These are phyloP conservation scores for Neodiprion fabricii DNA, from an alignment of 1,140 invertebrate species.

Conservation along the genomic window DNA sequence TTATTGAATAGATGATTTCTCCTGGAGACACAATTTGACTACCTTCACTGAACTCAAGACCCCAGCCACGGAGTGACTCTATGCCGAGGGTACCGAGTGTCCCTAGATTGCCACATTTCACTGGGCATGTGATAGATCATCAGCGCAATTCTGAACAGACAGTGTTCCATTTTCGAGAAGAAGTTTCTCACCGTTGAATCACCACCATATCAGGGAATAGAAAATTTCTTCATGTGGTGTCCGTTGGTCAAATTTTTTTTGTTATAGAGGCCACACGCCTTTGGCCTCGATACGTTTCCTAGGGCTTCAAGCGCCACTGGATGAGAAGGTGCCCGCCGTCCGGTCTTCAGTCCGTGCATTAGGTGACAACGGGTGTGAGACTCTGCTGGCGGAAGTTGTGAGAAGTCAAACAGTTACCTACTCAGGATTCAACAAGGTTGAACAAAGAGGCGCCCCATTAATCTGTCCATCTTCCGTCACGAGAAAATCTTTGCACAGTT, in stretches of 20 bases:
- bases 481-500: too few relatives aligned
- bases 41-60: background rate
- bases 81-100: too few relatives aligned
- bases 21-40: conserved; percentile 4
- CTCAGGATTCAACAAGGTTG: background rate
- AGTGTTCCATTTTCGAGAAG: too few relatives aligned
- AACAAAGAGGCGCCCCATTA: background rate
- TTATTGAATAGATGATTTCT: conserved; percentile 6
- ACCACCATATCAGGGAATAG: background rate
- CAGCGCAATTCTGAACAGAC: too few relatives aligned
- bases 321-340: background rate
- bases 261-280: too few relatives aligned
- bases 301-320: background rate
- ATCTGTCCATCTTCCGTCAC: background rate
- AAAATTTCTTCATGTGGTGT: too few relatives aligned
- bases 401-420: background rate
- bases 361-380: background rate
- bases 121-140: too few relatives aligned
- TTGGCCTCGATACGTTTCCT: background rate
- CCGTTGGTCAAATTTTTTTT: too few relatives aligned
- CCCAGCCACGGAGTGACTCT: background rate
- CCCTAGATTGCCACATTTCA: too few relatives aligned
- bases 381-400: background rate
- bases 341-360: background rate
- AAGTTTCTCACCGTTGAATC: background rate